Base-by-base conservation (phyloP, 2,888 invertebrate species). In the Tolmerus cingulatus region DNA sequence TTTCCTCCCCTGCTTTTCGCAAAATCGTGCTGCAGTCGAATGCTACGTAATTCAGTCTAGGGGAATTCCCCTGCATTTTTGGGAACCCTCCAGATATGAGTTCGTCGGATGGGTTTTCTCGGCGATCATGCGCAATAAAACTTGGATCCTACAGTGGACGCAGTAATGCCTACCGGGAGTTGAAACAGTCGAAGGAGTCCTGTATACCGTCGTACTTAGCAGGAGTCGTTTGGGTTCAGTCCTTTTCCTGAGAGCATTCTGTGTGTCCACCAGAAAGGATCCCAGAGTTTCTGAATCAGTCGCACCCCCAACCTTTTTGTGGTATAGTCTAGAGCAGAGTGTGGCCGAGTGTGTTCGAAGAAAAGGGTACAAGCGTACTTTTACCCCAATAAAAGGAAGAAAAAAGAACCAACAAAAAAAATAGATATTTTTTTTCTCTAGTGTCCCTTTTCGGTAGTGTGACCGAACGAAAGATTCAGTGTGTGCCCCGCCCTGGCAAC, bases 211-310 rank as follows among this genome's bases (percentile, higher is more conserved):
- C 74, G 74, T 85, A 23, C 82, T 79, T 79, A 79, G 79, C 14
- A 79, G 51, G 79, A 84, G 57, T 30, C 66, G 82, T 66, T 40
- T 84, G 82, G 86, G 76, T 76, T 87, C 87, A 88, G 88, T 88
- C 87, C 86, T 88, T 88, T 87, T 86, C 79, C 86, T 86, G 86
- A 87, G 74, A 85, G 86, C 88, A 81, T 87, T 30, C 76, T 87
- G 87, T 87, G 74, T 87, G 79, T 88, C 85, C 88, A 88, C 86
- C 84, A 77, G 81, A 66, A 66, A 66, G 40, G 46, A 85, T 46
- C 74, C 46, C 74, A 74, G 43, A 51, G 74, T 74, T 85, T 46
- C 16, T 46, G 85, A 74, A 30, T 85, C 74, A 74, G 85, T 85
- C 85, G 85, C 43, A 46, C 16, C 51, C 74, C 85, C 85, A 40